Conservation (phyloP, 2,113 vertebrate species). For the Erythrocercus mccallii region DNA sequence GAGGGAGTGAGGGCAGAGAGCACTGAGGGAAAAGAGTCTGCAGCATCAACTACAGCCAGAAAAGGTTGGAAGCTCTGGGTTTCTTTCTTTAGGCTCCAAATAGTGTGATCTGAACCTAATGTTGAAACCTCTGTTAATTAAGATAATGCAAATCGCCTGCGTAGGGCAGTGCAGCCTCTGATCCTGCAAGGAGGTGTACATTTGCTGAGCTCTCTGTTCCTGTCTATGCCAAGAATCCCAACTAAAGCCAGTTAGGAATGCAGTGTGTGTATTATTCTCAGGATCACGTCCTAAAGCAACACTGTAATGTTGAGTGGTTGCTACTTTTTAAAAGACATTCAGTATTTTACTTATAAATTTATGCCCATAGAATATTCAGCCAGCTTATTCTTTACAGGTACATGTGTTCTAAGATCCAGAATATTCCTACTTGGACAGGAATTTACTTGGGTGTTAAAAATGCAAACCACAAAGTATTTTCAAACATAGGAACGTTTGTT, state of each 20-base stretch:
- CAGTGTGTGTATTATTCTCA: neutral
- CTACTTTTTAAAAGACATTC: neutral
- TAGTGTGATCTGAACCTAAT: neutral
- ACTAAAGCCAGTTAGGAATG: neutral
- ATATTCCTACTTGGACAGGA: neutral
- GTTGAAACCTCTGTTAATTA: neutral
- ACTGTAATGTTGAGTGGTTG: neutral
- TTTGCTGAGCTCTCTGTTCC: neutral
- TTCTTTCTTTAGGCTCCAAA: neutral
- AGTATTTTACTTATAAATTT: neutral
- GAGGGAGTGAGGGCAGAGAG: neutral
- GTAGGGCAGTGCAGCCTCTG: neutral
- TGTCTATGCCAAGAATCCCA: neutral
- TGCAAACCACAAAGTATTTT: neutral
- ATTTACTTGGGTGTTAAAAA: neutral
- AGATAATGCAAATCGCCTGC: neutral
- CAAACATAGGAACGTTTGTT: neutral
- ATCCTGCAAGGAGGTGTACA: neutral
- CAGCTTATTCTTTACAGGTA: neutral
- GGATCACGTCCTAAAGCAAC: neutral
- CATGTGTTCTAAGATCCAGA: neutral
- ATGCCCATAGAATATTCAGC: neutral
- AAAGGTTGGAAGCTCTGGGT: rapidly evolving
- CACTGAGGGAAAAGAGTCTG: neutral
- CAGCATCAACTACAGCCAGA: neutral